A percentile compares a stretch with the other conserved stretches of the same genome.
These are phyloP conservation scores for Coelogynopora nodosa DNA, from an alignment of 2,888 invertebrate genomes.

Conservation along the genomic window DNA sequence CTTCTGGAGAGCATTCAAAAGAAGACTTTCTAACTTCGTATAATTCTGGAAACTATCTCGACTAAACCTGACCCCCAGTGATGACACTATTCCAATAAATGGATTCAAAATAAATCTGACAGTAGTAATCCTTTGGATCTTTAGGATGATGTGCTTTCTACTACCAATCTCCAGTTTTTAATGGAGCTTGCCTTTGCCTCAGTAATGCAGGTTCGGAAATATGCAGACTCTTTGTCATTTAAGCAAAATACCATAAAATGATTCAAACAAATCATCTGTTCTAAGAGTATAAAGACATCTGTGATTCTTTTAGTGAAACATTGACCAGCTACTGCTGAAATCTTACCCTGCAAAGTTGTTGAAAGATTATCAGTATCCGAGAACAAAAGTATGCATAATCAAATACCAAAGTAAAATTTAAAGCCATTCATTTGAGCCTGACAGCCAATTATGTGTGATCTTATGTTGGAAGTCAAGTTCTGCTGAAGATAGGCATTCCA, in stretches of 20 bases:
- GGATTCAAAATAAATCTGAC: background rate
- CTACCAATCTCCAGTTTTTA: constrained; percentile 12
- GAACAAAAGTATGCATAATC: constrained; percentile 6
- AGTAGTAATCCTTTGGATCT: background rate
- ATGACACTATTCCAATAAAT: constrained; percentile 8
- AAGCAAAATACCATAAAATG: constrained; percentile 18
- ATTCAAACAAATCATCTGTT: constrained; percentile 27
- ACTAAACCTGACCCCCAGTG: constrained; percentile 23
- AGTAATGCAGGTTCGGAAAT: constrained; percentile 8
- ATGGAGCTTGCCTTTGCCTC: constrained; percentile 3
- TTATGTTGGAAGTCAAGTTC: constrained; percentile 7
- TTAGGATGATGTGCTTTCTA: background rate
- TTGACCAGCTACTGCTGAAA: constrained; percentile 7
- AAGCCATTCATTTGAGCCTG: constrained; percentile 20
- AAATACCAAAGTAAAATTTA: constrained; percentile 5
- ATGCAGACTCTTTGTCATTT: background rate
- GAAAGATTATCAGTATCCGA: background rate
- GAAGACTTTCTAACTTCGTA: constrained; percentile 8
- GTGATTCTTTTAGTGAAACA: constrained; percentile 15
- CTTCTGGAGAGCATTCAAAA: constrained; percentile 23
- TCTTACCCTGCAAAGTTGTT: constrained; percentile 16
- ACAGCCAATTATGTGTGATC: constrained; percentile 14
- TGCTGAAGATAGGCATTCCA: background rate
- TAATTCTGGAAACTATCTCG: constrained; percentile 16
- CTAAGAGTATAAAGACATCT: constrained; percentile 12